Base-by-base conservation (phyloP, 2,797 vertebrate genomes). In the Saguinus oedipus region DNA sequence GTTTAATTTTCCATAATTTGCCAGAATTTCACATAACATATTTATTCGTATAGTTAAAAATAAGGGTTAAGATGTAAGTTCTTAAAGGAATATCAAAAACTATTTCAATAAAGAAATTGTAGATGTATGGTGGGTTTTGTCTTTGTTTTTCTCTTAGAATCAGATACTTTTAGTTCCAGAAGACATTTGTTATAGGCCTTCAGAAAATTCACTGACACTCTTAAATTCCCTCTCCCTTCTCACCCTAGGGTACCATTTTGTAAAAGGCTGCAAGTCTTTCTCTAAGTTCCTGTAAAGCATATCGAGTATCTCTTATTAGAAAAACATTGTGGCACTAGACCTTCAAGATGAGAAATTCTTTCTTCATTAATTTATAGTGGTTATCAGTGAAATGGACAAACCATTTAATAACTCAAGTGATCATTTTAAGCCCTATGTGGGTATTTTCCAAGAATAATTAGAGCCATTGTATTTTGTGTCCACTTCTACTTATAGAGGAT, bases 351-450 rank as follows among this genome's bases (percentile, higher is more conserved):
- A 92, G 59, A 96, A 87, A 59, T 57, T 59, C 42, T 93, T 75
- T 88, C 72, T 88, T 70, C 3, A 0, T 64, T 88, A 14, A 80
- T 61, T 80, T 76, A 42, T 7, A 70, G 20, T 46, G 13, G 10
- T 55, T 91, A 72, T 83, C 72, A 57, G n/a, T 76, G 88, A 94
- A 88, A 82, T 68, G n/a, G 88, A 75, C 24, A 96, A 88, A 46
- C 27, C 12, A 24, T 68, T 75, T 44, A 81, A 42, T 83, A 39
- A 93, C 79, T 15, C 7, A 87, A 53, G 22, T 39, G 26, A 20
- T 70, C 30, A 53, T 85, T 82, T 82, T 81, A 27, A 87, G 4
- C 39, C 55, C 33, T 82, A 4, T 79, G 10, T 85, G 4, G 27
- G 3, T 88, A 22, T 95, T 82, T 88, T 74, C 57, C 12, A 87